Percentiles rank a stretch among this genome's conserved stretches.
phyloP scores from a whole-genome alignment of 2,888 invertebrate species.

The Tetranychus truncatus region DNA sequence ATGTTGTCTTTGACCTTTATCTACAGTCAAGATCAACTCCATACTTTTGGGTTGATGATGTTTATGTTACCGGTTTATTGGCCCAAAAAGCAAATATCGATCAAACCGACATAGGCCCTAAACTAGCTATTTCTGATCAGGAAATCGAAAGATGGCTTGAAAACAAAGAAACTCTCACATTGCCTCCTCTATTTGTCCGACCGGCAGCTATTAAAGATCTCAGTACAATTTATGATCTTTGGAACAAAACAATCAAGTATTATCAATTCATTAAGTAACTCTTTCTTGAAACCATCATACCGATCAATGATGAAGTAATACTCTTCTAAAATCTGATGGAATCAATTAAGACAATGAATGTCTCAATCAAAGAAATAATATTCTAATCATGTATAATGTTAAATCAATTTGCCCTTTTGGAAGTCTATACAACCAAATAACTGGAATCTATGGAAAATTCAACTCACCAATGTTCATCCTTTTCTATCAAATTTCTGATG shows the following conservation, averaged over 20 bases:
- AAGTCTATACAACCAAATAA: no score
- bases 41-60: slow-evolving; percentile 38
- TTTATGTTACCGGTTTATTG: slow-evolving; percentile 34
- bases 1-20: slow-evolving; percentile 28
- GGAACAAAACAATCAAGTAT: slow-evolving; percentile 27
- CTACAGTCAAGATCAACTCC: slow-evolving; percentile 28
- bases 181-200: slow-evolving; percentile 25
- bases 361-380: no score
- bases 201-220: slow-evolving; percentile 22
- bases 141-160: slow-evolving; percentile 25
- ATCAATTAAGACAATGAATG: no score
- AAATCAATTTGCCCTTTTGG: no score
- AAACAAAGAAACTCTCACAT: slow-evolving; percentile 17
- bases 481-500: no score
- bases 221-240: slow-evolving; percentile 24
- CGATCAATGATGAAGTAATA: not conserved
- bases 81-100: slow-evolving; percentile 25
- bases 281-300: not conserved
- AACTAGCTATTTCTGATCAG: slow-evolving; percentile 22
- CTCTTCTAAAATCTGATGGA: not conserved
- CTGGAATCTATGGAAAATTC: no score
- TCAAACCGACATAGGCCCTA: slow-evolving; percentile 26
- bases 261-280: slow-evolving; percentile 16
- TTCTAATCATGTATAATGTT: no score
- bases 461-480: no score